phyloP scores from a whole-genome alignment of 2,113 vertebrate genomes.

The Edolisoma coerulescens region DNA sequence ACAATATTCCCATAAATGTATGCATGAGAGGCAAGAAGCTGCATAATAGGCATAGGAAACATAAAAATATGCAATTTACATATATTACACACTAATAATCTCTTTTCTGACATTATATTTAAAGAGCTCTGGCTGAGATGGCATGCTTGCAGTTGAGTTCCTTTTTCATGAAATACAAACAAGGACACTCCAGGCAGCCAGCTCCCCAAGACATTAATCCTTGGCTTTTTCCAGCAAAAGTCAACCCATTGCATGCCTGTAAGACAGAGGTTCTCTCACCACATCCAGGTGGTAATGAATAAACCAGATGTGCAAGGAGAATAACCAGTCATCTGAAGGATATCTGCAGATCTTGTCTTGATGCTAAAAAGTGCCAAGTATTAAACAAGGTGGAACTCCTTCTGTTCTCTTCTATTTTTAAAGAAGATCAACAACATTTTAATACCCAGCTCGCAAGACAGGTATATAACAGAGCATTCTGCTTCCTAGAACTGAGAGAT shows the following conservation, averaged over 20 bases:
- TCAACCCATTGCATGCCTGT: not conserved
- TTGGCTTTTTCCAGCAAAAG: not conserved
- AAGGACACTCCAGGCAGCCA: conserved; percentile 15
- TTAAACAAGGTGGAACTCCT: not conserved
- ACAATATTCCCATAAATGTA: conserved; percentile 59
- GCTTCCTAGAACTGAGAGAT: not conserved
- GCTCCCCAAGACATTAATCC: not conserved
- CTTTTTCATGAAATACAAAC: conserved; percentile 33
- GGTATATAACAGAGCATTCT: not conserved
- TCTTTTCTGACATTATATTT: conserved; percentile 60
- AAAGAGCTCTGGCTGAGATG: conserved; percentile 51
- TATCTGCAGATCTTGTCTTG: conserved; percentile 26
- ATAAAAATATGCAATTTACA: conserved; percentile 76
- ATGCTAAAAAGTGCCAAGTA: not conserved
- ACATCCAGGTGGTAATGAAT: not conserved
- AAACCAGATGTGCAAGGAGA: conserved; percentile 36
- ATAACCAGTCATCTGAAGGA: conserved; percentile 19
- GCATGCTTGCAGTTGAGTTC: not conserved
- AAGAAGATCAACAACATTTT: not conserved
- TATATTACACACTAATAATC: conserved; percentile 79
- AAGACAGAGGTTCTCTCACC: not conserved
- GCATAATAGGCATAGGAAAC: conserved; percentile 69
- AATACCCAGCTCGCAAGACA: conserved; percentile 7
- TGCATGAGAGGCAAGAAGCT: conserved; percentile 63
- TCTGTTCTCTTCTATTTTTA: not conserved